Evolutionary conservation across 1,140 invertebrate species (phyloP), one percentile per base, ranked within the genome.

Genomic region (Eumeta japonica): DNA sequence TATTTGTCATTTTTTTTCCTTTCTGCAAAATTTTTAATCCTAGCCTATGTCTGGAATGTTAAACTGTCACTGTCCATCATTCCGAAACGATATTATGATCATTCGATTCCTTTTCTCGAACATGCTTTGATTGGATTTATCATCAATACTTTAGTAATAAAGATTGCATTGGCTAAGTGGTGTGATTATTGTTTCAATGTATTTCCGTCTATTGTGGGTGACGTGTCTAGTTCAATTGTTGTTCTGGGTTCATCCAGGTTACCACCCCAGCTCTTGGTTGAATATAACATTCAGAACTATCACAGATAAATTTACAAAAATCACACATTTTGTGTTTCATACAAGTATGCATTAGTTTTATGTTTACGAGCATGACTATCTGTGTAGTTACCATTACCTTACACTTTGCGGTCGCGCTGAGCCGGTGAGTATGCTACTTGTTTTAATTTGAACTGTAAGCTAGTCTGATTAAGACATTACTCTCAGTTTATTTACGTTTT

Each of bases 221-320:
- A 59, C 48, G 52, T 59, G 58, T 62, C 5, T 63, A 66, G 65
- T 24, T 7, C n/a, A n/a, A 24, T 24, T 62, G 60, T 67, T 64
- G 59, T 62, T 64, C 63, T 66, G 61, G 62, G 68, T 74, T 20
- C 10, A 10, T 20, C 66, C 70, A 71, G 66, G 70, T 74, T 74
- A 73, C 65, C n/a, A 66, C 64, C 63, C 58, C 64, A 60, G 58
- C 37, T 58, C 47, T 55, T 52, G 38, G 55, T 52, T 50, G 17
- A 52, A 50, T 43, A 36, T 45, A 10, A 32, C 13, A 28, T 27
- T 43, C 41, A 37, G 45, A 46, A 39, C 43, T 53, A 58, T 60
- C 59, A 71, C 70, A 74, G 70, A 74, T 74, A 74, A 74, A 74
- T 74, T 74, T 74, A 74, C 66, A 60, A 45, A 44, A 50, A 55